Evolutionary conservation across 1,140 invertebrate species (phyloP), one percentile per base, ranked within the genome.

Genomic region (Dinoponera quadriceps): DNA sequence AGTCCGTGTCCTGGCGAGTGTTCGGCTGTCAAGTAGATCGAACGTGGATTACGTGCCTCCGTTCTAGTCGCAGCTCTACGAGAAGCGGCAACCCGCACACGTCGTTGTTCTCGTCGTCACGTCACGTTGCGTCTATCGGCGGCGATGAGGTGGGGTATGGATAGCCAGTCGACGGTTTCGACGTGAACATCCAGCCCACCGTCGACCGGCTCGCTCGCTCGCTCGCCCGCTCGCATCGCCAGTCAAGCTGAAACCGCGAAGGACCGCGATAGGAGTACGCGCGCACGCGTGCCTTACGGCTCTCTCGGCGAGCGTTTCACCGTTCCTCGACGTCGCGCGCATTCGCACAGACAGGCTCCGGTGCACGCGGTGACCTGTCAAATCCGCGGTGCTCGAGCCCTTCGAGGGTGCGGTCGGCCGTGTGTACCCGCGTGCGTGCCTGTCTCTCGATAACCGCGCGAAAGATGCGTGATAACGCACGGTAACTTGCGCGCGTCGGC

Each of bases 171-270:
- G 62, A 68, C 44, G 85, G 86, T 84, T 71, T 85, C 85, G 68
- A 80, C 44, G 84, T 68, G 85, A 86, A 73, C 69, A 82, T 86
- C 78, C 71, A 81, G 63, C 77, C 22, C 59, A 55, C 54, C 59
- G 77, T 22, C 71, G 83, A 83, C 75, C 59, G 38, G 44, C 57
- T 62, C 57, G 69, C 68, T 74, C 38, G 38, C 38, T 44, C 38
- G 38, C 11, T 44, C 38, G 38, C 38, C 11, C 38, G 38, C 65
- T 20, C 65, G 38, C 38, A 44, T 44, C 65, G 51, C 78, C 87
- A 88, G 87, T 88, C 87, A 88, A 88, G 75, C 83, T 85, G 87
- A 88, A 88, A 88, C 87, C 83, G 85, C 85, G 85, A 82, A 66
- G 69, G 77, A 73, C 25, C 74, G 80, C 78, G 85, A 87, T 54